Percentiles rank a stretch among this genome's conserved stretches.
Conservation (phyloP, 2,888 invertebrate genomes). For the Phortica okadai region DNA sequence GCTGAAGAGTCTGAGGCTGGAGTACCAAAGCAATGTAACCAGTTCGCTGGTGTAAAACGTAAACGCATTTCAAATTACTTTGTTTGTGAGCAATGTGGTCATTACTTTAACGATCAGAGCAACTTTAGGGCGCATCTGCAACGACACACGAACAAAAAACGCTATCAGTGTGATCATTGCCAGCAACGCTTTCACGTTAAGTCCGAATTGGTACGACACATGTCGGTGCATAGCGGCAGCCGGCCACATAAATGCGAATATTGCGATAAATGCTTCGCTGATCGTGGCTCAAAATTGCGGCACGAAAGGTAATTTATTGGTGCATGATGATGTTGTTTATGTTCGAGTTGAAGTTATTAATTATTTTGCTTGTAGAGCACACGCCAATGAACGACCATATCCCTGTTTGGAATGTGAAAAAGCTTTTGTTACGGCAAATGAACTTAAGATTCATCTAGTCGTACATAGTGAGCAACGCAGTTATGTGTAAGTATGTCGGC, state of each 20-base stretch:
- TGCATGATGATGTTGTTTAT: not conserved
- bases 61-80: conserved; percentile 7
- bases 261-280: conserved; percentile 50
- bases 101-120: not conserved
- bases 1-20: not conserved
- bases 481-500: conserved; percentile 40
- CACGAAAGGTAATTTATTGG: conserved; percentile 55
- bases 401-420: conserved; percentile 58
- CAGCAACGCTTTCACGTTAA: not conserved
- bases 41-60: not conserved
- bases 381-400: conserved; percentile 60
- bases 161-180: conserved; percentile 2
- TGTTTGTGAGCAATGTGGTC: conserved; percentile 24
- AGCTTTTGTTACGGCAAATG: conserved; percentile 42
- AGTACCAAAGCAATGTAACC: not conserved
- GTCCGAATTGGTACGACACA: conserved; percentile 23
- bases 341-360: too few relatives aligned
- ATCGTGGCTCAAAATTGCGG: conserved; percentile 48
- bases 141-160: not conserved
- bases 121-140: conserved; percentile 13
- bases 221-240: conserved; percentile 41
- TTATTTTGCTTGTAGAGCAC: conserved; percentile 48
- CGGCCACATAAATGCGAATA: conserved; percentile 54
- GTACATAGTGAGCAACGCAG: conserved; percentile 37
- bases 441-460: conserved; percentile 44